phyloP scores from a whole-genome alignment of 1,140 invertebrate species.

The Drosophila setifemur region DNA sequence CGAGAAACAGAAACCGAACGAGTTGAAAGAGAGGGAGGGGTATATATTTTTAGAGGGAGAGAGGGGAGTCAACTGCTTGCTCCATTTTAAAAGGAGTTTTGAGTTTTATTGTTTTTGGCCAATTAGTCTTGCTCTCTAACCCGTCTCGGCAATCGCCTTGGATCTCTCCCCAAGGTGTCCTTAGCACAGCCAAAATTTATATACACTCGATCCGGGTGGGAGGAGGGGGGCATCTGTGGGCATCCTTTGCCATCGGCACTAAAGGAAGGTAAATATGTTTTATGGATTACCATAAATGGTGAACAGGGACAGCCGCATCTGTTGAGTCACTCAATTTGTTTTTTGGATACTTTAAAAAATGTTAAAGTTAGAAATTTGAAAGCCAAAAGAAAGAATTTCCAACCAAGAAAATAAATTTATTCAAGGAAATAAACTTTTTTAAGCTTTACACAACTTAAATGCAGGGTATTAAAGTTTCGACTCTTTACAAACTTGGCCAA shows the following conservation, averaged over 20 bases:
- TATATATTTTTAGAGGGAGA: not conserved
- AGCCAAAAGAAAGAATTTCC: no score
- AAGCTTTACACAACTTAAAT: not conserved
- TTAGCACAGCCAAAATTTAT: slow-evolving; percentile 39
- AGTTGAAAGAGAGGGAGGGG: not conserved
- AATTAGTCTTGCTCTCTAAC: slow-evolving; percentile 49
- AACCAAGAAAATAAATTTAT: not conserved
- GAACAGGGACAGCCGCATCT: not conserved
- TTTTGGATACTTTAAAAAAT: not conserved
- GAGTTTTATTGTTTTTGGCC: slow-evolving; percentile 48
- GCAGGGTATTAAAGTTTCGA: not conserved
- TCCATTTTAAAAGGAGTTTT: slow-evolving; percentile 28
- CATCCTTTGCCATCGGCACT: not conserved
- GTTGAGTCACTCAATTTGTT: not conserved
- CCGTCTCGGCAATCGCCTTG: slow-evolving; percentile 57
- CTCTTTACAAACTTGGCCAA: not conserved
- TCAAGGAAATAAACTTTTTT: not conserved
- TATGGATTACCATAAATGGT: not conserved
- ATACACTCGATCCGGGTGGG: slow-evolving; percentile 5
- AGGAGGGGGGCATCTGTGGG: not conserved
- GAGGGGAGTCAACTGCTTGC: not conserved
- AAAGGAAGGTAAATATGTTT: slow-evolving; percentile 26
- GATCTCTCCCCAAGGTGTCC: slow-evolving; percentile 64
- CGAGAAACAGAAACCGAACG: not conserved
- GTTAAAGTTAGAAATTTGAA: no score